phyloP scores from a whole-genome alignment of 2,888 invertebrate species.

The Zootermopsis nevadensis region DNA sequence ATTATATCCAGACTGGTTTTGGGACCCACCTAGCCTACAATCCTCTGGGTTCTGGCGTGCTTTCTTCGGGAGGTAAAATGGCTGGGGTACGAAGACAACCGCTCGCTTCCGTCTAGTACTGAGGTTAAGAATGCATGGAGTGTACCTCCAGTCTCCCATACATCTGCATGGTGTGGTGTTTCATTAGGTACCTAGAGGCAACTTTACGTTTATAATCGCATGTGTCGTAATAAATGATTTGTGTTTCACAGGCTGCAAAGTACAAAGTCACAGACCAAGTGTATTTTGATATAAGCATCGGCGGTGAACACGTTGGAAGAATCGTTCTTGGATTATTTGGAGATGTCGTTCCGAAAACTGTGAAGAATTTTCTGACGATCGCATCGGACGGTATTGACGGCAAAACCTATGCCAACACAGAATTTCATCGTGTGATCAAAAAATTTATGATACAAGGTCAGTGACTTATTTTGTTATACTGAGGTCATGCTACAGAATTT shows the following conservation, averaged over 20 bases:
- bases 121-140: too few species aligned
- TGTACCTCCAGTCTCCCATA: too few species aligned
- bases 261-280: constrained; percentile 83
- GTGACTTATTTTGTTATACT: constrained; percentile 35
- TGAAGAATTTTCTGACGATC: constrained; percentile 86
- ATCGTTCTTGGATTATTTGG: constrained; percentile 92
- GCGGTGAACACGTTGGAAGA: constrained; percentile 77
- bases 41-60: too few species aligned
- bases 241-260: constrained; percentile 67
- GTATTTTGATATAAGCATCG: constrained; percentile 83
- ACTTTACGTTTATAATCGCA: too few species aligned
- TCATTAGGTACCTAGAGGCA: too few species aligned
- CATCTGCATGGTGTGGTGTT: too few species aligned
- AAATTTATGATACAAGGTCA: constrained; percentile 93
- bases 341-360: constrained; percentile 85
- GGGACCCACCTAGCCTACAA: too few species aligned
- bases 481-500: too few species aligned
- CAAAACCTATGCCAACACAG: constrained; percentile 80
- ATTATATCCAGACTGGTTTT: too few species aligned
- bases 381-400: constrained; percentile 81
- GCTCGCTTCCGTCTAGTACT: too few species aligned
- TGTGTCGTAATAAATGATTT: constrained; percentile 29
- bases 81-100: too few species aligned
- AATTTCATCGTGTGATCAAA: constrained; percentile 87
- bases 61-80: too few species aligned